Percentiles rank a stretch among this genome's conserved stretches.
Evolutionary conservation across 2,113 vertebrate genomes (phyloP).

Genomic region (Psilopsiagon aymara): DNA sequence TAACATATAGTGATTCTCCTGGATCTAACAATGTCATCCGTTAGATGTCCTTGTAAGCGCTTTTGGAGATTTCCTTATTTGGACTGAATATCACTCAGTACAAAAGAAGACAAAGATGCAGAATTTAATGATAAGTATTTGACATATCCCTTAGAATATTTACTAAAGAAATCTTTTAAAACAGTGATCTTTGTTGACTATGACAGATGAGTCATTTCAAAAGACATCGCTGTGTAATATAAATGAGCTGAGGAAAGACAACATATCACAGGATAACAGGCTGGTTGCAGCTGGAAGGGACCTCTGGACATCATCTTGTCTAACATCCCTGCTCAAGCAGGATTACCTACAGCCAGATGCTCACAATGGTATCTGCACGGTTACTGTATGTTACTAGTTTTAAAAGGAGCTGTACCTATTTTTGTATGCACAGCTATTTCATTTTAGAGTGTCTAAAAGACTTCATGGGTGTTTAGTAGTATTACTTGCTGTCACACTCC

Average conservation of each 20-base stretch:
- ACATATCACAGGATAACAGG: background rate
- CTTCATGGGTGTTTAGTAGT: background rate
- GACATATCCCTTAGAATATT: background rate
- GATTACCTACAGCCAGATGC: background rate
- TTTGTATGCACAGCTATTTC: background rate
- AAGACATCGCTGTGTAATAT: background rate
- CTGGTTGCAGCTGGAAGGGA: background rate
- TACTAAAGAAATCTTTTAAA: conserved; percentile 2
- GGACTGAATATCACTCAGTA: background rate
- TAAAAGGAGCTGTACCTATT: background rate
- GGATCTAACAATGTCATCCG: background rate
- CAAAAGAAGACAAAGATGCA: background rate
- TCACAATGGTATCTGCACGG: background rate
- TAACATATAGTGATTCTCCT: background rate
- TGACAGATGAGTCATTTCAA: background rate
- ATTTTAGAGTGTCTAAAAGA: background rate
- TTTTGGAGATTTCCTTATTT: background rate
- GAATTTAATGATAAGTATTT: background rate
- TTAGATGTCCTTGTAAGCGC: background rate
- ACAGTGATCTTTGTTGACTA: background rate
- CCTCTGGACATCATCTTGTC: background rate
- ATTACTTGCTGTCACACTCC: background rate
- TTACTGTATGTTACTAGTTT: background rate
- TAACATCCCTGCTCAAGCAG: background rate
- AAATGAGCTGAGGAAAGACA: background rate